phyloP scores from a whole-genome alignment of 2,888 invertebrate genomes.

The Nomada fucata region DNA sequence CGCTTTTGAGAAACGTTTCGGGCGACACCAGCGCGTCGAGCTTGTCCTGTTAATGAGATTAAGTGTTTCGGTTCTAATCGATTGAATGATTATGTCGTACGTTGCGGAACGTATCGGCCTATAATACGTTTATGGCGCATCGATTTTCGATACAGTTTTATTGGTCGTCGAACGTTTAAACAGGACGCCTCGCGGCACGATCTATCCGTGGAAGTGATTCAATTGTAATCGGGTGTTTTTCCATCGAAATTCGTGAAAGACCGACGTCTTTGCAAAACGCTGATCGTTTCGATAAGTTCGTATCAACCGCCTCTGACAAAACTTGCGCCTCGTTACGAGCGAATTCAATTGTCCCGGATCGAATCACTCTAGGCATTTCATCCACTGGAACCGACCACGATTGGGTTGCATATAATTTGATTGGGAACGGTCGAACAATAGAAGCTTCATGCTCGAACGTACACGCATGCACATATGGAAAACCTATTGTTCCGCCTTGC shows the following conservation, averaged over 20 bases:
- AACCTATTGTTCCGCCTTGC: conserved; percentile 15
- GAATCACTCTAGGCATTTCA: conserved; percentile 51
- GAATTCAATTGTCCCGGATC: conserved; percentile 25
- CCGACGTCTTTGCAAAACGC: neutral
- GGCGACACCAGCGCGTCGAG: too few species aligned
- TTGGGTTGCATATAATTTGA: conserved; percentile 71
- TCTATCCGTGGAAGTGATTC: neutral
- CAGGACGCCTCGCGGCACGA: neutral
- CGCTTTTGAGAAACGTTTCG: neutral
- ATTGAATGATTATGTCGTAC: neutral
- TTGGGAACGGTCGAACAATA: conserved; percentile 58
- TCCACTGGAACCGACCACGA: conserved; percentile 31
- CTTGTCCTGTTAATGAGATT: too few species aligned
- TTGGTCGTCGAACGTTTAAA: neutral
- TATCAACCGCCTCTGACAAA: neutral
- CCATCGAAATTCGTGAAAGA: too few species aligned
- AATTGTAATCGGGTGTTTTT: neutral
- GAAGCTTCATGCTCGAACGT: conserved; percentile 11
- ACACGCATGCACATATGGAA: neutral
- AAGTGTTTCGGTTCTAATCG: neutral
- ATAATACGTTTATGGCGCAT: conserved; percentile 3
- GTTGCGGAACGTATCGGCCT: neutral
- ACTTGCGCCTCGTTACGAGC: neutral
- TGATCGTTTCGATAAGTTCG: neutral
- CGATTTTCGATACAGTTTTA: neutral